Conservation (phyloP, 2,797 vertebrate species). For the Rousettus madagascariensis region DNA sequence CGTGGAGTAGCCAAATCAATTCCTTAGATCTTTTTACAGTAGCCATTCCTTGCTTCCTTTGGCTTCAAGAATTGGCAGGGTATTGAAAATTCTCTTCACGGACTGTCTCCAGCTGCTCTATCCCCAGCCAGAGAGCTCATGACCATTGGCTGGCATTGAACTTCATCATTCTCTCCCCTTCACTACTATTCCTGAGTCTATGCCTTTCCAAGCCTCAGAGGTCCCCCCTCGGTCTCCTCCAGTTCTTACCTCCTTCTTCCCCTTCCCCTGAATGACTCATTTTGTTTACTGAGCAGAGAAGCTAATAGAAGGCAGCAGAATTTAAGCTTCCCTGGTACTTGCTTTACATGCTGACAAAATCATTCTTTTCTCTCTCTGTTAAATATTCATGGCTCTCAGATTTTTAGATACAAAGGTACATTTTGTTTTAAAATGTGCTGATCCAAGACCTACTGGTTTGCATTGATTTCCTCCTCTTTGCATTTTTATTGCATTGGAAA, state of each 20-base stretch:
- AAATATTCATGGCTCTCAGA: conserved; percentile 85
- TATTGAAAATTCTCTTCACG: conserved; percentile 66
- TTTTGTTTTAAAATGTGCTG: conserved; percentile 85
- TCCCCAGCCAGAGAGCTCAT: conserved; percentile 34
- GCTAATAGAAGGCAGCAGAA: conserved; percentile 85
- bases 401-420: conserved; percentile 87
- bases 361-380: conserved; percentile 84
- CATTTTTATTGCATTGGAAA: conserved; percentile 74
- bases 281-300: conserved; percentile 84
- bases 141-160: conserved; percentile 49
- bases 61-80: not conserved
- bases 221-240: conserved; percentile 29
- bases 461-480: conserved; percentile 77
- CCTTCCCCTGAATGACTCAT: conserved; percentile 79
- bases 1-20: conserved; percentile 31
- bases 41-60: conserved; percentile 49
- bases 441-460: conserved; percentile 74
- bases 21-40: conserved; percentile 13
- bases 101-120: conserved; percentile 52
- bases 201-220: conserved; percentile 2
- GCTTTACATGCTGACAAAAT: conserved; percentile 85
- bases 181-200: conserved; percentile 16
- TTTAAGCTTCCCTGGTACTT: conserved; percentile 83
- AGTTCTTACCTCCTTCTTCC: conserved; percentile 51
- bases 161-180: not conserved